Conservation (phyloP, 1,140 invertebrate genomes). For the Phthorimaea operculella region DNA sequence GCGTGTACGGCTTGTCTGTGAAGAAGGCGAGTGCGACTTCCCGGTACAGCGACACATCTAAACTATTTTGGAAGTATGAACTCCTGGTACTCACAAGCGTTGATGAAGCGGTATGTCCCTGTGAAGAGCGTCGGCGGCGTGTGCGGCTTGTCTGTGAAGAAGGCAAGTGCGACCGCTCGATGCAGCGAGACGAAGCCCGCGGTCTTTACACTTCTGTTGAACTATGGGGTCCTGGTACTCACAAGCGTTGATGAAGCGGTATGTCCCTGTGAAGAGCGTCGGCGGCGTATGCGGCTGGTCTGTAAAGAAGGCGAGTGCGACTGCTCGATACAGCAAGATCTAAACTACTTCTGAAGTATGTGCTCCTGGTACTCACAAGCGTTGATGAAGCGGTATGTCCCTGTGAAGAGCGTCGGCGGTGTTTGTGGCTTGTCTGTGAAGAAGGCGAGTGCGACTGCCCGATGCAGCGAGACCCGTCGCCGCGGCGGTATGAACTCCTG, state of each 20-base stretch:
- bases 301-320: conserved; percentile 96
- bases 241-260: conserved; percentile 95
- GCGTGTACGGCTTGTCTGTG: too few relatives aligned
- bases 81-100: conserved; percentile 97
- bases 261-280: conserved; percentile 86
- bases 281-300: conserved; percentile 85
- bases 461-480: conserved; percentile 88
- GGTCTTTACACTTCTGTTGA: too few relatives aligned
- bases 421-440: conserved; percentile 92
- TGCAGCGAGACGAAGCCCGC: conserved; percentile 89
- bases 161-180: conserved; percentile 92
- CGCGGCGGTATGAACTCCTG: conserved; percentile 95
- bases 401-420: conserved; percentile 82
- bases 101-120: conserved; percentile 92
- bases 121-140: conserved; percentile 82
- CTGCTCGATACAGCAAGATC: conserved; percentile 91
- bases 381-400: conserved; percentile 93
- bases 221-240: conserved; percentile 95
- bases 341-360: conserved; percentile 38
- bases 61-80: conserved; percentile 89
- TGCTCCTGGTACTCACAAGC: conserved; percentile 96
- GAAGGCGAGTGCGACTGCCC: conserved; percentile 94
- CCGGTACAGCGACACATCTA: conserved; percentile 89
- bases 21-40: conserved; percentile 93
- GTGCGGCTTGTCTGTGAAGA: conserved; percentile 93